Evolutionary conservation across 2,888 invertebrate species (phyloP).

Genomic region (Macrophya alboannulata): DNA sequence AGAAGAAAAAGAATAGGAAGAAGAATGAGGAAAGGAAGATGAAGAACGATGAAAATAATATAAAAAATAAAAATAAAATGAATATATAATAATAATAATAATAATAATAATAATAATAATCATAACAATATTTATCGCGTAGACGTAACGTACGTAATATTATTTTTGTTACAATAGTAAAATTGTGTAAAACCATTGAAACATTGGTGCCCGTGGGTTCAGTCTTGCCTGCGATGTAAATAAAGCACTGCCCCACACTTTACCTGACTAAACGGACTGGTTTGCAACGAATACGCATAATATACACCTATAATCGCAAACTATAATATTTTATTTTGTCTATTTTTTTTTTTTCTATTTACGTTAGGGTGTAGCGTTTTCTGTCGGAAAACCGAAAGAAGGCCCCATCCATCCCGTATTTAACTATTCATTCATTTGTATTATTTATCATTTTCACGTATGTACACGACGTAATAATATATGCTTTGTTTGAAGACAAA

Average conservation of each 20-base stretch:
- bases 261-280: constrained; percentile 47
- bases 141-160: constrained; percentile 31
- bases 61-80: background rate
- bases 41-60: constrained; percentile 25
- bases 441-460: too few relatives aligned
- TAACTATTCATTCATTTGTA: too few relatives aligned
- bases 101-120: background rate
- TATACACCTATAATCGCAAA: background rate
- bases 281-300: constrained; percentile 16
- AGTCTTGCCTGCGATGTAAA: constrained; percentile 71
- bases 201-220: constrained; percentile 64
- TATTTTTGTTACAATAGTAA: constrained; percentile 56
- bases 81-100: too few relatives aligned
- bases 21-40: constrained; percentile 54
- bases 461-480: too few relatives aligned
- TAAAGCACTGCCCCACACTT: constrained; percentile 70
- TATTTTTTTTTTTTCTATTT: too few relatives aligned
- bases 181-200: constrained; percentile 54
- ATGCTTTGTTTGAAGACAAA: too few relatives aligned
- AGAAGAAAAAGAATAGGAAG: background rate
- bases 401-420: too few relatives aligned
- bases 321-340: constrained; percentile 7
- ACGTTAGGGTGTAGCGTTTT: background rate
- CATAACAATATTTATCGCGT: constrained; percentile 40
- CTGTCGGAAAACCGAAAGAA: too few relatives aligned